Percentiles rank a stretch among this genome's conserved stretches.
Evolutionary conservation across 2,797 vertebrate species (phyloP).

Genomic region (Mus spretus): DNA sequence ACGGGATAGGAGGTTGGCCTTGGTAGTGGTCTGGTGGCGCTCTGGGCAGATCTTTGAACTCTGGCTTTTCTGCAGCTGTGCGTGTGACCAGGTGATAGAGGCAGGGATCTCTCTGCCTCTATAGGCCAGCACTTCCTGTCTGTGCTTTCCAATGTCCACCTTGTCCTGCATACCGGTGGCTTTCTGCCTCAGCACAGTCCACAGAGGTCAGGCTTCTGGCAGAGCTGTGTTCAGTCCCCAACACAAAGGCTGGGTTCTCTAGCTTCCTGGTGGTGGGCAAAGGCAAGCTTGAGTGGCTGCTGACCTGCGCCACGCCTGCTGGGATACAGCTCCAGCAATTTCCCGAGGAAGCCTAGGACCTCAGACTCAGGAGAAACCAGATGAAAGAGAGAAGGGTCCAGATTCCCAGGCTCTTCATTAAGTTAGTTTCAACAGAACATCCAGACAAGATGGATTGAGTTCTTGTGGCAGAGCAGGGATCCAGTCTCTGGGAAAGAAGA

Average conservation of each 20-base stretch:
- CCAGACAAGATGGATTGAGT: background rate
- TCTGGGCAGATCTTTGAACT: background rate
- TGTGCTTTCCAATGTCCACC: background rate
- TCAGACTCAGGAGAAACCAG: background rate
- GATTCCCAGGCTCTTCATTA: fast-evolving
- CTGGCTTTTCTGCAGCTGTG: background rate
- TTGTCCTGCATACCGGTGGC: background rate
- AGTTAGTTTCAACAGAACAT: background rate
- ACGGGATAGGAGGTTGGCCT: background rate
- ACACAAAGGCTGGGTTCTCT: background rate
- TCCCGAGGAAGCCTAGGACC: background rate
- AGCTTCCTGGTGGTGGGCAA: background rate
- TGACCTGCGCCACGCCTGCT: background rate
- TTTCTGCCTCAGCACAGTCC: background rate
- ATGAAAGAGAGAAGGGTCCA: background rate
- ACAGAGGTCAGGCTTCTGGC: constrained; percentile 1
- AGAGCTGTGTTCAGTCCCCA: background rate
- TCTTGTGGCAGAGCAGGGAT: background rate
- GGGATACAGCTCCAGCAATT: background rate
- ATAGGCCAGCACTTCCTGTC: background rate
- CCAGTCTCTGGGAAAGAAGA: background rate
- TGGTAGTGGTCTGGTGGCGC: background rate
- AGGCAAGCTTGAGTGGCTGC: background rate
- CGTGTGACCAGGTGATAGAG: background rate
- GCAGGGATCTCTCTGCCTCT: background rate